phyloP scores from a whole-genome alignment of 2,888 invertebrate species.

The Furcula furcula region DNA sequence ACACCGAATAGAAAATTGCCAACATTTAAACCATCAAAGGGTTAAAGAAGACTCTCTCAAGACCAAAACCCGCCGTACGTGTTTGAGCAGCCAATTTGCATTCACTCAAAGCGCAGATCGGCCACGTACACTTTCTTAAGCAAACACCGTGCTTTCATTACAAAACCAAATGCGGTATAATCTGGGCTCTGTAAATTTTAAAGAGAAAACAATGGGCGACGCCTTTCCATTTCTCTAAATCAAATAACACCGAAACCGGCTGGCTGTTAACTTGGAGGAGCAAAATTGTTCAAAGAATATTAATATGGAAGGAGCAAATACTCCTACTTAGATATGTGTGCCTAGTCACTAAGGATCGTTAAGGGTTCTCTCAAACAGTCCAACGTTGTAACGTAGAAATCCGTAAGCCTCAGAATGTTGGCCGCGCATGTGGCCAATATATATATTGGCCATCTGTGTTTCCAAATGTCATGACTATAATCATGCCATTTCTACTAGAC shows the following conservation, averaged over 20 bases:
- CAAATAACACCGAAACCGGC: constrained; percentile 43
- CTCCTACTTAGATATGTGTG: too few species aligned
- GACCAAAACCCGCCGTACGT: constrained; percentile 11
- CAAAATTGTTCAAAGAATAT: constrained; percentile 1
- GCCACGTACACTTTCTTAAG: constrained; percentile 43
- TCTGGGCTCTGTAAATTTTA: constrained; percentile 56
- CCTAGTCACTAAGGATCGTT: too few species aligned
- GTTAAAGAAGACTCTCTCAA: too few species aligned
- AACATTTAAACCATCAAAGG: too few species aligned
- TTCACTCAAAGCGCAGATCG: constrained; percentile 35
- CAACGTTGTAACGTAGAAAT: too few species aligned
- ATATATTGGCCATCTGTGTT: too few species aligned
- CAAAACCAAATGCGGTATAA: constrained; percentile 60
- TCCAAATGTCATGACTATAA: too few species aligned
- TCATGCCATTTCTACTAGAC: too few species aligned
- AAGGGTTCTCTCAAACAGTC: too few species aligned
- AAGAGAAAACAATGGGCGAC: constrained; percentile 63
- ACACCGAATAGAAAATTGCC: too few species aligned
- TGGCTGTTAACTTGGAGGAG: constrained; percentile 9
- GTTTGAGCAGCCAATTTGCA: constrained; percentile 33
- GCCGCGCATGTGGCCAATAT: too few species aligned
- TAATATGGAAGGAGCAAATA: background rate
- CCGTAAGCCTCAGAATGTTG: too few species aligned
- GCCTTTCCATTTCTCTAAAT: constrained; percentile 68
- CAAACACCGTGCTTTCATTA: constrained; percentile 51